Evolutionary conservation across 2,113 vertebrate genomes (phyloP).

Genomic region (human): DNA sequence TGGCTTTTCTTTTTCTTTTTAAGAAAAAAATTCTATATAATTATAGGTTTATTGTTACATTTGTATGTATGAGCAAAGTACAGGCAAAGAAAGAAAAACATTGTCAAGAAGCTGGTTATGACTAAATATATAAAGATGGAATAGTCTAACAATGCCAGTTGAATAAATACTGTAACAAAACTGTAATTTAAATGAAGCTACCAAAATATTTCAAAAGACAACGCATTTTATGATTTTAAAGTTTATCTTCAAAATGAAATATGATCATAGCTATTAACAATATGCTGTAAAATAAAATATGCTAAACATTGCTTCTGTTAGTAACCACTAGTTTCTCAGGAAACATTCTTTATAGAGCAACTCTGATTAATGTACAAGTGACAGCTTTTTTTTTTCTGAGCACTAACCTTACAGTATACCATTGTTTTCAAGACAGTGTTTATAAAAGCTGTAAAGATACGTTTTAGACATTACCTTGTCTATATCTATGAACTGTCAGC

Average conservation of each 20-base stretch:
- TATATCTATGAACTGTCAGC: background rate
- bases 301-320: background rate
- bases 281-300: conserved; percentile 51
- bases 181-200: conserved; percentile 61
- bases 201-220: conserved; percentile 60
- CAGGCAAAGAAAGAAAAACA: conserved; percentile 51
- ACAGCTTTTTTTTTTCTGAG: conserved; percentile 1
- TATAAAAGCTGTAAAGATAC: background rate
- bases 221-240: conserved; percentile 47
- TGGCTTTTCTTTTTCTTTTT: conserved; percentile 33
- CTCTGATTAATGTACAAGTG: background rate
- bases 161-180: conserved; percentile 27
- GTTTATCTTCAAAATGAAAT: conserved; percentile 62
- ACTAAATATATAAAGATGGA: conserved; percentile 11
- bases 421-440: background rate
- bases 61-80: background rate
- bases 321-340: conserved; percentile 19
- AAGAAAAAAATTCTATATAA: conserved; percentile 38
- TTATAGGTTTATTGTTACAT: conserved; percentile 39
- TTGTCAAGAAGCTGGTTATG: conserved; percentile 37
- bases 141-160: conserved; percentile 35
- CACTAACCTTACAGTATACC: background rate
- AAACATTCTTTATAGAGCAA: background rate
- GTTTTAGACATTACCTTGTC: background rate
- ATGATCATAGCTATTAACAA: conserved; percentile 48